Percentiles rank a stretch among this genome's conserved stretches.
These are phyloP conservation scores for Pluvialis apricaria DNA, from an alignment of 2,113 vertebrate species.

Conservation along the genomic window DNA sequence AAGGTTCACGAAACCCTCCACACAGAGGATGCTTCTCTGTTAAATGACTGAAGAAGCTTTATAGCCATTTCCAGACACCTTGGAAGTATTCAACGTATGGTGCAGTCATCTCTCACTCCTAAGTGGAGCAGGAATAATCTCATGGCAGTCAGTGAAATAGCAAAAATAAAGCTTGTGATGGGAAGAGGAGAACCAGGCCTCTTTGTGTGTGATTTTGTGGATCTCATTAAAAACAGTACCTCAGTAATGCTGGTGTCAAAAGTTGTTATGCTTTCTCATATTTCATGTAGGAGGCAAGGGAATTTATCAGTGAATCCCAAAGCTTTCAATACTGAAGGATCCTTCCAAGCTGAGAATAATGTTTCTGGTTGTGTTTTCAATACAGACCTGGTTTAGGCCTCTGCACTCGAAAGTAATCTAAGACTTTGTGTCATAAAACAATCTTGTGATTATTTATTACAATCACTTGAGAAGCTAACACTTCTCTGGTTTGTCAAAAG, in stretches of 20 bases:
- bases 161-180: background rate
- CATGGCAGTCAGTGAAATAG: background rate
- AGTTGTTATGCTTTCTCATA: background rate
- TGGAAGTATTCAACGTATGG: background rate
- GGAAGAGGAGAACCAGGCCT: background rate
- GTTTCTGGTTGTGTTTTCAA: background rate
- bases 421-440: background rate
- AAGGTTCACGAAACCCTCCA: background rate
- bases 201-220: background rate
- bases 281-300: background rate
- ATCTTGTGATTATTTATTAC: background rate
- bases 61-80: background rate
- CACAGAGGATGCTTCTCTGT: background rate
- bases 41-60: background rate
- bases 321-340: background rate
- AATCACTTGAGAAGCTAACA: background rate
- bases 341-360: background rate
- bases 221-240: background rate
- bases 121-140: background rate
- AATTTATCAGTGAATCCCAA: background rate
- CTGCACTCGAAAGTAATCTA: background rate
- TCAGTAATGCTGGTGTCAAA: background rate
- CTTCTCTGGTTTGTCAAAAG: background rate
- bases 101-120: background rate
- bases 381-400: background rate